Percentiles rank a stretch among this genome's conserved stretches.
Conservation (phyloP, 2,888 invertebrate species). For the Lochmaea crataegi region DNA sequence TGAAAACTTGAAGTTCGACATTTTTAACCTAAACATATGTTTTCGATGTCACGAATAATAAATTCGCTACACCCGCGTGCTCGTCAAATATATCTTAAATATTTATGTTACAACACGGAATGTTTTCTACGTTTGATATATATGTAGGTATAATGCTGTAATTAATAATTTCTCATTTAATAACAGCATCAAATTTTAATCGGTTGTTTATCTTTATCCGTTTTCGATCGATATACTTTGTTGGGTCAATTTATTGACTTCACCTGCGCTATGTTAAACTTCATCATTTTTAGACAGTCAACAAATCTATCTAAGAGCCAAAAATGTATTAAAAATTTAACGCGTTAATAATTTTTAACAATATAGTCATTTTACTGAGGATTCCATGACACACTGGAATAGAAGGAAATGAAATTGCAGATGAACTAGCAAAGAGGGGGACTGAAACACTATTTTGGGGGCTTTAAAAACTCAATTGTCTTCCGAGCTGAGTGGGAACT, state of each 20-base stretch:
- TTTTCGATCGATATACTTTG: constrained; percentile 4
- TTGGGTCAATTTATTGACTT: constrained; percentile 4
- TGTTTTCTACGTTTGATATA: background rate
- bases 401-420: too few relatives aligned
- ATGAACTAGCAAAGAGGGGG: too few relatives aligned
- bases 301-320: background rate
- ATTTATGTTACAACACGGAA: background rate
- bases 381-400: too few relatives aligned
- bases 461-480: too few relatives aligned
- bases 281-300: background rate
- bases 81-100: background rate
- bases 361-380: too few relatives aligned
- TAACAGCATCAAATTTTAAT: background rate
- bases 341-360: too few relatives aligned
- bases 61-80: background rate
- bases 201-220: background rate
- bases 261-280: constrained; percentile 6
- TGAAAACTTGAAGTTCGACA: too few relatives aligned
- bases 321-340: too few relatives aligned
- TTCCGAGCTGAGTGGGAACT: too few relatives aligned
- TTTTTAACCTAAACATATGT: background rate
- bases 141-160: too few relatives aligned
- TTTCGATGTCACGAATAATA: background rate
- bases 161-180: constrained; percentile 1
- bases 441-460: too few relatives aligned